Evolutionary conservation across 30 jellyfish, hydroid and myxozoan species (phyloP).

Genomic region (Aurelia aurita complex sp. Pacific): DNA sequence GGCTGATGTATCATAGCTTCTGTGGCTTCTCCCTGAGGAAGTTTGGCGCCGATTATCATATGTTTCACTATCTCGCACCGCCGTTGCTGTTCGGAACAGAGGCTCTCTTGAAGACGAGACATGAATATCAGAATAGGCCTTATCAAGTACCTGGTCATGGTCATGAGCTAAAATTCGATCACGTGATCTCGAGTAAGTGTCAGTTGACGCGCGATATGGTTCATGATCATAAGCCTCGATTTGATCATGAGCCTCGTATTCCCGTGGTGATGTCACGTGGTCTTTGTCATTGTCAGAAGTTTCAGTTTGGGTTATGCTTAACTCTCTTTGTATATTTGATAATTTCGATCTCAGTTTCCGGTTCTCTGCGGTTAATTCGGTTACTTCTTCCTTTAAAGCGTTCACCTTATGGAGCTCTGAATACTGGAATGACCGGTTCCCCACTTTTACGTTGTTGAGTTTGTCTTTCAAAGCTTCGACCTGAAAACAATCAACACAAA

Average conservation of each 20-base stretch:
- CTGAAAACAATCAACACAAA: slow-evolving; percentile 7
- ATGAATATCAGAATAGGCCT: too few relatives aligned
- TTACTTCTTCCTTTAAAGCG: slow-evolving; percentile 10
- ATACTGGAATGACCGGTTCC: slow-evolving; percentile 36
- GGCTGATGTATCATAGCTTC: too few relatives aligned
- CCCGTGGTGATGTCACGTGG: too few relatives aligned
- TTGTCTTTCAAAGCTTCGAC: slow-evolving; percentile 16
- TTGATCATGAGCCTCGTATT: neutral
- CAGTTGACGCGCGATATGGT: too few relatives aligned
- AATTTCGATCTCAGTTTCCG: slow-evolving; percentile 3
- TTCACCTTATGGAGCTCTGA: slow-evolving; percentile 28
- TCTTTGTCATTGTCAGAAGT: neutral
- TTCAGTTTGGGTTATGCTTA: neutral
- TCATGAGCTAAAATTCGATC: too few relatives aligned
- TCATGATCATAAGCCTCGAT: neutral
- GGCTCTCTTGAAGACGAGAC: too few relatives aligned
- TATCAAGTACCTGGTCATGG: too few relatives aligned
- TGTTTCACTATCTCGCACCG: neutral
- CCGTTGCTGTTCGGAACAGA: too few relatives aligned
- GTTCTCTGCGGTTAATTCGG: slow-evolving; percentile 17
- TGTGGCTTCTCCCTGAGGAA: too few relatives aligned
- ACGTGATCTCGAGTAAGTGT: too few relatives aligned
- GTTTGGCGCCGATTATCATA: neutral
- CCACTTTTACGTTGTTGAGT: slow-evolving; percentile 19
- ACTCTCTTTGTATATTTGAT: slow-evolving; percentile 1